Evolutionary conservation across 53 echinoderm and acorn worm species (phyloP).

Genomic region (Patiria pectinifera): DNA sequence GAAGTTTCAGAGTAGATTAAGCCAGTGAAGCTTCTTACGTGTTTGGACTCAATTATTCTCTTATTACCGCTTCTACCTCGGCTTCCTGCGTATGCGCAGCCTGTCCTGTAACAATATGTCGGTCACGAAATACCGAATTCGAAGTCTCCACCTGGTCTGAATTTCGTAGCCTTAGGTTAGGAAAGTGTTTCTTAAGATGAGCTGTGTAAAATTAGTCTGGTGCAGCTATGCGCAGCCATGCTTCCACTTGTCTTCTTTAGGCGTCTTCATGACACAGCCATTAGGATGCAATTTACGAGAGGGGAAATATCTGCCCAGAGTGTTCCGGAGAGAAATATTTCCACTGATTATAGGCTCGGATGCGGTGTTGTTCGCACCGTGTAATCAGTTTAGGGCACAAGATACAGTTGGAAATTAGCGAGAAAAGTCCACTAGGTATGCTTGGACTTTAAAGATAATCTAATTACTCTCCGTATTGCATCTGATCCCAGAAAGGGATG

Average conservation of each 20-base stretch:
- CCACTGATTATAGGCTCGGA: neutral
- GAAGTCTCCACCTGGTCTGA: neutral
- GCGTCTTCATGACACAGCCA: neutral
- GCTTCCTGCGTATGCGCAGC: conserved; percentile 1
- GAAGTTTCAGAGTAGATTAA: neutral
- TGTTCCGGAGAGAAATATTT: neutral
- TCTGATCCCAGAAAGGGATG: neutral
- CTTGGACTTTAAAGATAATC: neutral
- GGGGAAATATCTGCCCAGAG: neutral
- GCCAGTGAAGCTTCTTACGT: neutral
- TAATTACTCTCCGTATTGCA: neutral
- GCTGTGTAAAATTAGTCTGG: neutral
- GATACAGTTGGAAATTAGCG: neutral
- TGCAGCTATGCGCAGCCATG: neutral
- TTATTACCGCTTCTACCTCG: neutral
- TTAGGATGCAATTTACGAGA: neutral
- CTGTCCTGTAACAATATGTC: conserved; percentile 21
- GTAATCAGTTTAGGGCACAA: neutral
- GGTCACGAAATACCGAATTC: conserved; percentile 40
- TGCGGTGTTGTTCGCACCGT: neutral
- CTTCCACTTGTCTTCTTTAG: neutral
- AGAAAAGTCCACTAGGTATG: neutral
- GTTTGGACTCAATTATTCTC: conserved; percentile 26
- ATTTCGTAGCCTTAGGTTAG: neutral
- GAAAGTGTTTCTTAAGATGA: neutral